Percentiles rank a stretch among this genome's conserved stretches.
phyloP scores from a whole-genome alignment of 1,140 invertebrate genomes.

The Eufriesea mexicana region DNA sequence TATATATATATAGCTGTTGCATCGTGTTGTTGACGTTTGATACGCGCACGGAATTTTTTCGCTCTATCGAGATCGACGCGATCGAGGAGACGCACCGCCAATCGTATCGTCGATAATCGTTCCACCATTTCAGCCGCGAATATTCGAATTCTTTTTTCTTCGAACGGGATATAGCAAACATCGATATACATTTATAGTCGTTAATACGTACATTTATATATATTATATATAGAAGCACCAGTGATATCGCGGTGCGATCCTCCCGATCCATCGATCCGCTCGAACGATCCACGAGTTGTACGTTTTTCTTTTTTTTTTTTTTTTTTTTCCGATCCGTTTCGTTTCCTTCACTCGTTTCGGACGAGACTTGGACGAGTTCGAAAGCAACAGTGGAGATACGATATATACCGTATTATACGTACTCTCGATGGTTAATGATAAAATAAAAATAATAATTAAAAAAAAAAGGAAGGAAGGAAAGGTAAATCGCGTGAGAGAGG shows the following conservation, averaged over 20 bases:
- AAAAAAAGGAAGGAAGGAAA: background rate
- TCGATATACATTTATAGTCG: background rate
- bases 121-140: background rate
- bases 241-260: background rate
- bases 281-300: background rate
- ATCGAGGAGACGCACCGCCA: background rate
- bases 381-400: background rate
- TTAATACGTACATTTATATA: background rate
- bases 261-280: background rate
- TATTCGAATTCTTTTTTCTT: background rate
- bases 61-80: slow-evolving; percentile 12
- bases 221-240: background rate
- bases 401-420: background rate
- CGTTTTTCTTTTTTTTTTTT: no score
- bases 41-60: slow-evolving; percentile 8
- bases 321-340: slow-evolving; percentile 14
- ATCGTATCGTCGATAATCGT: no score
- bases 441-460: background rate
- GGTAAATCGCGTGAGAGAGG: slow-evolving; percentile 18
- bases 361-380: slow-evolving; percentile 36
- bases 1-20: background rate
- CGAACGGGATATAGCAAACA: background rate
- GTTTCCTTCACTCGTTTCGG: slow-evolving; percentile 25
- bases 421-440: slow-evolving; percentile 7
- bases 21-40: slow-evolving; percentile 24